Percentiles rank a stretch among this genome's conserved stretches.
Evolutionary conservation across 2,888 invertebrate genomes (phyloP).

Genomic region (Therioaphis trifolii): DNA sequence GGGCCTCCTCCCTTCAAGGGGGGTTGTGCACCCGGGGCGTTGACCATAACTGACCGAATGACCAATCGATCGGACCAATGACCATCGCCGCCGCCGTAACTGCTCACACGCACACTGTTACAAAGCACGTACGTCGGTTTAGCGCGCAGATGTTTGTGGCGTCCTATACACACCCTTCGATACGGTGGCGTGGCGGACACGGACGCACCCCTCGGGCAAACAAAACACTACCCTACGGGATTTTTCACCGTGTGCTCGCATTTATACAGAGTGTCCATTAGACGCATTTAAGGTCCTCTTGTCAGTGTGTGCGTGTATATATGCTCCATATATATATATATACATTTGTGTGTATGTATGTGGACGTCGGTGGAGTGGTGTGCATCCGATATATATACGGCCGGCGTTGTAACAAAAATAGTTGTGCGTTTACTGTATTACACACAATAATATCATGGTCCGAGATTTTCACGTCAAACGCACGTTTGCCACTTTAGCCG

Average conservation of each 20-base stretch:
- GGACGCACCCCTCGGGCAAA: conserved; percentile 61
- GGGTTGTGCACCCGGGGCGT: conserved; percentile 46
- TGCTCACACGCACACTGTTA: background rate
- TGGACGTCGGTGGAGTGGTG: conserved; percentile 24
- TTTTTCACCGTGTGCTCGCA: conserved; percentile 36
- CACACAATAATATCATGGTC: background rate
- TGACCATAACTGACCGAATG: conserved; percentile 62
- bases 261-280: conserved; percentile 48
- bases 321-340: background rate
- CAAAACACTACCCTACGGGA: conserved; percentile 57
- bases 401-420: background rate
- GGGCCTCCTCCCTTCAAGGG: conserved; percentile 14
- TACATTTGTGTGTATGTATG: background rate
- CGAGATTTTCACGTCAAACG: conserved; percentile 59
- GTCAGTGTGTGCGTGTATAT: background rate
- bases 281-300: conserved; percentile 48
- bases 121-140: background rate
- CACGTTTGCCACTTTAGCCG: conserved; percentile 47
- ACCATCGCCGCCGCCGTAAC: conserved; percentile 9
- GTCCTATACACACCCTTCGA: conserved; percentile 23
- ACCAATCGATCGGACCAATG: conserved; percentile 62
- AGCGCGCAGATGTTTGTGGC: conserved; percentile 48
- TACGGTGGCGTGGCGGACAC: background rate
- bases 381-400: conserved; percentile 38
- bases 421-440: background rate